These are phyloP conservation scores for Sebastolobus alascanus DNA, from an alignment of 2,797 vertebrate genomes.

Conservation along the genomic window DNA sequence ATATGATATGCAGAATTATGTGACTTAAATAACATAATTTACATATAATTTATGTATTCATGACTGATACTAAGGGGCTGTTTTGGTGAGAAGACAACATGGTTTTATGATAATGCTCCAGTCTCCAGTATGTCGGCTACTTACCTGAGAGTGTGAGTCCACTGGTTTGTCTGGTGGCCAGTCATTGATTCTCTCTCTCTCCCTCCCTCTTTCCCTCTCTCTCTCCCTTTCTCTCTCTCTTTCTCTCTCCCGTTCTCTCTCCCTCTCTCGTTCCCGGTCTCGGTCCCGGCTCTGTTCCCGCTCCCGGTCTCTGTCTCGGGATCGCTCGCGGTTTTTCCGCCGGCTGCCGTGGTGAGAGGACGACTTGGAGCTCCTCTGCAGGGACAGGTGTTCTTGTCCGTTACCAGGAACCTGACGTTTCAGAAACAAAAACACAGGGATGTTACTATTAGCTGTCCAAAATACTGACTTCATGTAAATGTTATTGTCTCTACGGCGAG, in stretches of 20 bases:
- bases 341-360: constrained; percentile 94
- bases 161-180: constrained; percentile 94
- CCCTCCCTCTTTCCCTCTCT: constrained; percentile 75
- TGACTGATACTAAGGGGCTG: background rate
- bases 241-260: constrained; percentile 79
- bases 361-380: constrained; percentile 90
- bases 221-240: constrained; percentile 77
- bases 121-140: background rate
- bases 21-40: background rate
- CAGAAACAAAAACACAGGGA: constrained; percentile 5
- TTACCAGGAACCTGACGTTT: constrained; percentile 90
- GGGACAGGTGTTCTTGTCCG: constrained; percentile 92
- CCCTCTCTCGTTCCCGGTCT: constrained; percentile 82
- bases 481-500: background rate
- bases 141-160: constrained; percentile 94
- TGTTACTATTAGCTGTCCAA: background rate
- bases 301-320: constrained; percentile 84
- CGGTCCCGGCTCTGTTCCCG: constrained; percentile 77
- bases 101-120: background rate
- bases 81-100: background rate
- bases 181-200: constrained; percentile 82
- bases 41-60: background rate
- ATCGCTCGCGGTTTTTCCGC: constrained; percentile 94
- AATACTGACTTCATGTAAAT: background rate
- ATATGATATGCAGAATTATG: background rate